A percentile compares a stretch with the other conserved stretches of the same genome.
Conservation (phyloP, 64 coral and sea anemone genomes). For the Pocillopora damicornis region DNA sequence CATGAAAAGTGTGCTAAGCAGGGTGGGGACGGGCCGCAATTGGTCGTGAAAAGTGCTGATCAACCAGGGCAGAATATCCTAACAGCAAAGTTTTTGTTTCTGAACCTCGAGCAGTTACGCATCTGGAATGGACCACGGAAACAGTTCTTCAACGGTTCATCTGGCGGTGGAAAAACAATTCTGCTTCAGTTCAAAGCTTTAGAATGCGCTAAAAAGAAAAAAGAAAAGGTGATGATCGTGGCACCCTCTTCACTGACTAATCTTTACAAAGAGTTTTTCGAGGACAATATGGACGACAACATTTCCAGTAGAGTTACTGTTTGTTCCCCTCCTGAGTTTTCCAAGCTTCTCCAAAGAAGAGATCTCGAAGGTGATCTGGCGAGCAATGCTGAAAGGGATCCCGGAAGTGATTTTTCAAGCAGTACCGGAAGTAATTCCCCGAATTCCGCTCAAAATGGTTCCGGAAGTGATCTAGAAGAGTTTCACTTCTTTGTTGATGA, state of each 20-base stretch:
- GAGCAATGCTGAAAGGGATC: too few species aligned
- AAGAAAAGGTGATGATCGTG: constrained; percentile 2
- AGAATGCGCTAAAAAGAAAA: neutral
- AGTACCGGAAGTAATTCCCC: too few species aligned
- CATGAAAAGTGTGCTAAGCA: neutral
- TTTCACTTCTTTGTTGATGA: constrained; percentile 21
- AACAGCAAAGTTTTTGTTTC: constrained; percentile 13
- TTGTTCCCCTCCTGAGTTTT: neutral
- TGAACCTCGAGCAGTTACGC: constrained; percentile 24
- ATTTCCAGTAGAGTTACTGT: constrained; percentile 8
- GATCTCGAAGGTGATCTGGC: neutral
- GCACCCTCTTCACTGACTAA: constrained; percentile 2
- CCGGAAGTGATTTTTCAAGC: too few species aligned
- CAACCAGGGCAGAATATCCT: neutral
- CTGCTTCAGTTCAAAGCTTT: constrained; percentile 41
- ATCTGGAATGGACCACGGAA: constrained; percentile 6
- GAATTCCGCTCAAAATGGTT: too few species aligned
- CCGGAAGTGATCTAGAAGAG: neutral
- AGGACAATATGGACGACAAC: neutral
- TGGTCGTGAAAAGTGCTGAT: neutral
- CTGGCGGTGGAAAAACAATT: constrained; percentile 27
- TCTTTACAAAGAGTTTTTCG: constrained; percentile 13
- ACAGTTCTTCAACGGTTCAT: constrained; percentile 22
- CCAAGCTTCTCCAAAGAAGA: neutral
- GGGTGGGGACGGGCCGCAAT: neutral